phyloP scores from a whole-genome alignment of 2,113 vertebrate genomes.

The Merops nubicus region DNA sequence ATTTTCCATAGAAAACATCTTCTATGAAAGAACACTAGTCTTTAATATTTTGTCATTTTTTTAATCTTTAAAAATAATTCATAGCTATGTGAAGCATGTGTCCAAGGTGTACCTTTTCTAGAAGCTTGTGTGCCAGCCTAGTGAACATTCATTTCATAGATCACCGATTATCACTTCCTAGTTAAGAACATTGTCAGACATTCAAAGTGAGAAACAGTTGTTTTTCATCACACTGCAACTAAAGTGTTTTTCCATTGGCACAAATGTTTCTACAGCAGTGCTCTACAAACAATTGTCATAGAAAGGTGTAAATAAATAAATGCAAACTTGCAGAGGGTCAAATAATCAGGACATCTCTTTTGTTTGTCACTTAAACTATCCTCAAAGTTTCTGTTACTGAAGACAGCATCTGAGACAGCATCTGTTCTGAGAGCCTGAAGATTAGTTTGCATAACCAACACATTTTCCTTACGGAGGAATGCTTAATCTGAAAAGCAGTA shows the following conservation, averaged over 20 bases:
- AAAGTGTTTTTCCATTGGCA: background rate
- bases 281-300: background rate
- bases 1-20: background rate
- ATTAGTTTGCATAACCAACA: background rate
- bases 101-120: background rate
- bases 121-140: background rate
- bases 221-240: background rate
- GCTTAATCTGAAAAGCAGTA: background rate
- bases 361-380: background rate
- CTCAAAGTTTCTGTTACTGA: background rate
- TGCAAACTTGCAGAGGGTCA: background rate
- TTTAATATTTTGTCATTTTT: background rate
- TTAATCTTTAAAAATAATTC: background rate
- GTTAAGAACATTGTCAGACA: background rate
- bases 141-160: background rate
- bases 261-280: background rate
- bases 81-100: background rate
- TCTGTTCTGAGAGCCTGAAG: background rate
- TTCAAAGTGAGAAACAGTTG: background rate
- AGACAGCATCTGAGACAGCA: background rate
- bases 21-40: background rate
- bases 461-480: background rate
- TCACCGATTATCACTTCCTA: background rate
- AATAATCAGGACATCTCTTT: background rate
- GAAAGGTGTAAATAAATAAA: background rate